Evolutionary conservation across 2,797 vertebrate species (phyloP).

Genomic region (Alosa sapidissima): DNA sequence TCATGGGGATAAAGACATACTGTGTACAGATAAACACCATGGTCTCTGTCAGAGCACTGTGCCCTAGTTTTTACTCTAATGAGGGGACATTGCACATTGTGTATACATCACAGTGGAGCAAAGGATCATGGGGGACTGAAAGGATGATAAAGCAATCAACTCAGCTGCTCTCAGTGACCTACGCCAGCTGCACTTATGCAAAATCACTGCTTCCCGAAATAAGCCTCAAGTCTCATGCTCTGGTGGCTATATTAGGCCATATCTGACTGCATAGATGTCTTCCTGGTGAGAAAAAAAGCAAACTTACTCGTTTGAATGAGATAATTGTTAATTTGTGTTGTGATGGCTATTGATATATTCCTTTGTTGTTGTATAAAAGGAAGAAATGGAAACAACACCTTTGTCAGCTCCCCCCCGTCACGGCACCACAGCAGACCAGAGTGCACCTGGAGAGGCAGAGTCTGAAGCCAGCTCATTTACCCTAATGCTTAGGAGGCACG

Average conservation of each 20-base stretch:
- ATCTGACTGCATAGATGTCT: background rate
- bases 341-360: background rate
- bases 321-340: constrained; percentile 14
- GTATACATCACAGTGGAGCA: background rate
- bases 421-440: background rate
- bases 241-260: background rate
- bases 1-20: background rate
- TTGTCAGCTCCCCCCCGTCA: background rate
- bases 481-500: background rate
- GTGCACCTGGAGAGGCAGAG: background rate
- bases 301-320: background rate
- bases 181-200: background rate
- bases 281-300: background rate
- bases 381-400: no score
- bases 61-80: background rate
- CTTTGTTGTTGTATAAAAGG: constrained; percentile 3
- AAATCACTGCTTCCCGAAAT: constrained; percentile 13
- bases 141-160: constrained; percentile 20
- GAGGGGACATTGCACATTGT: constrained; percentile 34
- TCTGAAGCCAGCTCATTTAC: background rate
- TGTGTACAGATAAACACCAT: background rate
- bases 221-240: background rate
- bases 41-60: background rate
- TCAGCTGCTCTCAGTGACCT: background rate
- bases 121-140: constrained; percentile 27